Base-by-base conservation (phyloP, 2,888 invertebrate genomes). In the Spisula subtruncata region DNA sequence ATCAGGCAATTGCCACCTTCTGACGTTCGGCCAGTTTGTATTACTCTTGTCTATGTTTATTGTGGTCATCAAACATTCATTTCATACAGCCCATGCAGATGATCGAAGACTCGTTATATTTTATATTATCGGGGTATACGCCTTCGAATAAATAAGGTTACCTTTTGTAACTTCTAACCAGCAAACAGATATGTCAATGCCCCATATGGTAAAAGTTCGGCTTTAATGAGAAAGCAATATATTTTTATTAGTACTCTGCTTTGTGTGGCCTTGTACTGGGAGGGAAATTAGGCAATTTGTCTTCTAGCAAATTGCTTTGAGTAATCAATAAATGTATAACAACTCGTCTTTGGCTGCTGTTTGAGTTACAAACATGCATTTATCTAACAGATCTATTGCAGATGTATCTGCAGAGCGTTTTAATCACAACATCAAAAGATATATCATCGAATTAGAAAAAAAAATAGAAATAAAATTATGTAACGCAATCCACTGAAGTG, bases 261-360 rank as follows among this genome's bases (percentile, higher is more conserved):
- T 66, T 66, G 25, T 66, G n/a, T 6, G 60, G 60, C 25, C 60
- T 25, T 66, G 25, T 25, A 25, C 60, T n/a, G 60, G 10, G 60
- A 66, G 25, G 60, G n/a, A 66, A 66, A 66, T 66, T 66, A 51
- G 60, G n/a, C 12, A 25, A 66, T 66, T 66, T 66, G 60, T 25
- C 25, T 66, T 66, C 25, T 4, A 25, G n/a, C 25, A 10, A 66
- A 66, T 25, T 66, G n/a, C n/a, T 8, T 66, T 66, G 12, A 25
- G 25, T 66, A 25, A 66, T 66, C 60, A 66, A 66, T 66, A 66
- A n/a, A 25, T n/a, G n/a, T n/a, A n/a, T n/a, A n/a, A n/a, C n/a
- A n/a, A n/a, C n/a, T n/a, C 60, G 60, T 25, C 25, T 66, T n/a
- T 25, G 25, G 25, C n/a, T 10, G n/a, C 1, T 25, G 60, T 25